A percentile compares a stretch with the other conserved stretches of the same genome.
Conservation (phyloP, 2,797 vertebrate species). For the Sebastes iracundus region DNA sequence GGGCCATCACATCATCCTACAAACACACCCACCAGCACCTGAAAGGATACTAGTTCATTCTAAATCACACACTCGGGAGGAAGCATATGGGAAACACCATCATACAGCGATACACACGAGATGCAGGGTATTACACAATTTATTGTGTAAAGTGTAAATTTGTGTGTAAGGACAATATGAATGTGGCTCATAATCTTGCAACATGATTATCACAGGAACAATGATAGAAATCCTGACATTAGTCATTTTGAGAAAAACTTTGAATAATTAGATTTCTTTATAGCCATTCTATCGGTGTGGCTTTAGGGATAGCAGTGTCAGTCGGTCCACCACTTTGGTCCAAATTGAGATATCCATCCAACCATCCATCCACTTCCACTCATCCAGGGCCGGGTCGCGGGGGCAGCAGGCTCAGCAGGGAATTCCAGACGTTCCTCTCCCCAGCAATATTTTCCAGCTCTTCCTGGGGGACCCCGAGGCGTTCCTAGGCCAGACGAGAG, state of each 20-base stretch:
- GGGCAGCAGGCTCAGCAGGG: no score
- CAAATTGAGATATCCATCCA: not conserved
- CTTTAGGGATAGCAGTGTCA: not conserved
- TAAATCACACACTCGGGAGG: not conserved
- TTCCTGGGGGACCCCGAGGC: no score
- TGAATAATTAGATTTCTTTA: not conserved
- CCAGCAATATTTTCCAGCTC: no score
- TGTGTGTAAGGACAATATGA: not conserved
- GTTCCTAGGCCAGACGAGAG: no score
- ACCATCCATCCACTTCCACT: no score
- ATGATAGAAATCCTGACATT: not conserved
- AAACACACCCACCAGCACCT: not conserved
- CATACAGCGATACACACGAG: not conserved
- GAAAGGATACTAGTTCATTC: not conserved
- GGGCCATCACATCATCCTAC: not conserved
- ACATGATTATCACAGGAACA: not conserved
- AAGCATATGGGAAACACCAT: not conserved
- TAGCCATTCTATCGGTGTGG: not conserved
- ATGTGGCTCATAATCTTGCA: not conserved
- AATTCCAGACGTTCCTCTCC: no score
- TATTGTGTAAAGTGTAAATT: not conserved
- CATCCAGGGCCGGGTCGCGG: rapidly evolving
- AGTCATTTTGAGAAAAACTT: not conserved
- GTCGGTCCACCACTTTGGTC: not conserved
- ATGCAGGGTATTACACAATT: not conserved